phyloP scores from a whole-genome alignment of 1,140 invertebrate genomes.

The Nasonia vitripennis region DNA sequence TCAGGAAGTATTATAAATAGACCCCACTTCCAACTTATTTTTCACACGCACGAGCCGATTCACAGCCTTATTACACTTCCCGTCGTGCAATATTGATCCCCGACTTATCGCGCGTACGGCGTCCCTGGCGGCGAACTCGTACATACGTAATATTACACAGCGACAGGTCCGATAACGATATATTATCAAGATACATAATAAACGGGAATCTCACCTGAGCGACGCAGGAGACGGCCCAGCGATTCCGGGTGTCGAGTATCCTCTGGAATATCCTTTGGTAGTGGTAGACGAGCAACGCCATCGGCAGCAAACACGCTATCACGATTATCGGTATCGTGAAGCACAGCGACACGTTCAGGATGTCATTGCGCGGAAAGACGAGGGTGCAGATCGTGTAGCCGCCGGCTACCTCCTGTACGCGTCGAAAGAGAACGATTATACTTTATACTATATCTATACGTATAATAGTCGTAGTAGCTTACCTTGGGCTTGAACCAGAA shows the following conservation, averaged over 20 bases:
- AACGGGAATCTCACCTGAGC: conserved; percentile 61
- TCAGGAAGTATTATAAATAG: no score
- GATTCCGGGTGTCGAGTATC: conserved; percentile 74
- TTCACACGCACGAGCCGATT: no score
- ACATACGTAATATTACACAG: no score
- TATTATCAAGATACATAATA: background rate
- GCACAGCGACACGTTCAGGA: conserved; percentile 74
- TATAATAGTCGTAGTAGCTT: conserved; percentile 1
- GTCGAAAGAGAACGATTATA: conserved; percentile 35
- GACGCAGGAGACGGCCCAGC: conserved; percentile 75
- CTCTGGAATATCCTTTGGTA: conserved; percentile 78
- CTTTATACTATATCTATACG: no score
- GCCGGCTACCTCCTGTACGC: conserved; percentile 54
- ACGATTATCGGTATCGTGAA: conserved; percentile 77
- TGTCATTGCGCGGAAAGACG: conserved; percentile 75
- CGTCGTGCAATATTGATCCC: no score
- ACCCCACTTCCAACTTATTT: no score
- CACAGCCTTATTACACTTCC: no score
- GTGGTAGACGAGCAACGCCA: conserved; percentile 76
- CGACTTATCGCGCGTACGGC: no score
- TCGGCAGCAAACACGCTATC: conserved; percentile 76
- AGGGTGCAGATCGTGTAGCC: conserved; percentile 75
- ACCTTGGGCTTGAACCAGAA: conserved; percentile 75
- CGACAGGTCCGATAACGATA: no score
- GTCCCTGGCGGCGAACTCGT: no score